phyloP scores from a whole-genome alignment of 1,140 invertebrate genomes.

The Monochamus saltuarius region DNA sequence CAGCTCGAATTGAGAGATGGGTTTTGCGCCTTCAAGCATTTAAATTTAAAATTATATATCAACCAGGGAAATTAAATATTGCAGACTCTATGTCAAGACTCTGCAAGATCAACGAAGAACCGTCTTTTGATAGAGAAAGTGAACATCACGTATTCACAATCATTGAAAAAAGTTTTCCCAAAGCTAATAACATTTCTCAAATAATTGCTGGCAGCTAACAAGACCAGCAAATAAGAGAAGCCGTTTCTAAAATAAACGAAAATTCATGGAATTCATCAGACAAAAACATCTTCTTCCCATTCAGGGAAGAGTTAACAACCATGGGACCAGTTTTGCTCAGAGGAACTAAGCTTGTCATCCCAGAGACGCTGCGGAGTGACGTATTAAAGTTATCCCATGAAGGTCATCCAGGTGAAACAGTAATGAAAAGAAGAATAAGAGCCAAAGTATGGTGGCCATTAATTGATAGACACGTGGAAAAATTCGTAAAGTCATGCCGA shows the following conservation, averaged over 20 bases:
- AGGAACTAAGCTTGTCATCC: conserved; percentile 41
- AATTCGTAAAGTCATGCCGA: conserved; percentile 26
- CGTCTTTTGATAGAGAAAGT: conserved; percentile 20
- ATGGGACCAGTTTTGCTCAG: conserved; percentile 22
- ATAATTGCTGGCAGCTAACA: conserved; percentile 7
- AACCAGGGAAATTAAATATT: conserved; percentile 49
- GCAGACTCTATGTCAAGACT: conserved; percentile 48
- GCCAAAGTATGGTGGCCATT: conserved; percentile 50
- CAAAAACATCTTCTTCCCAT: conserved; percentile 31
- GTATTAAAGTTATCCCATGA: conserved; percentile 42
- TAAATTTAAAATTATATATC: conserved; percentile 46
- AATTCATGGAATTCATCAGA: conserved; percentile 9
- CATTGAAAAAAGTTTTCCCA: conserved; percentile 20
- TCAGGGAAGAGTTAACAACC: conserved; percentile 23
- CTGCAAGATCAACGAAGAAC: conserved; percentile 12
- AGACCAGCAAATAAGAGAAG: conserved; percentile 11
- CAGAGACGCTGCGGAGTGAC: conserved; percentile 23
- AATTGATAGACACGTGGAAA: conserved; percentile 45
- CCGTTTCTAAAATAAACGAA: conserved; percentile 9
- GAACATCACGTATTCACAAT: conserved; percentile 19
- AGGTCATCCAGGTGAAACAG: conserved; percentile 40
- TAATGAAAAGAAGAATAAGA: conserved; percentile 43
- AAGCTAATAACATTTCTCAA: conserved; percentile 20
- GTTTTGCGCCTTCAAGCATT: conserved; percentile 45
- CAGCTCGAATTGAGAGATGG: conserved; percentile 47